Conservation (phyloP, 1,140 invertebrate genomes). For the Drosophila truncata region DNA sequence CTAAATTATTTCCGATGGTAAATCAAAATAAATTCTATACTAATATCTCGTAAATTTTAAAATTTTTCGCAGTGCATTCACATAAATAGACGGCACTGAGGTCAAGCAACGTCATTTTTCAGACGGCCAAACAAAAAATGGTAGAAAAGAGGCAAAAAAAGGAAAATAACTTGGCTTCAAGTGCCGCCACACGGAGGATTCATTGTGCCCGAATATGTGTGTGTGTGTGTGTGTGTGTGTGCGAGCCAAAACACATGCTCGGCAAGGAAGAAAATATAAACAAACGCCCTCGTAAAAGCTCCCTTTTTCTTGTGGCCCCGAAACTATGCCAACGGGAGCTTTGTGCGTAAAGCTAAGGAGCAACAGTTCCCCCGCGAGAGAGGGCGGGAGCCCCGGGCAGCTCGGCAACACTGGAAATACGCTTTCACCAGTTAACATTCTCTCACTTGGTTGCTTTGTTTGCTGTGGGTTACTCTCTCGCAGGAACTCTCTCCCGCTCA, state of each 20-base stretch:
- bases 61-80: not conserved
- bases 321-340: conserved; percentile 77
- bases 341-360: conserved; percentile 72
- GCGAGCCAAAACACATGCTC: conserved; percentile 67
- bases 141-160: conserved; percentile 12
- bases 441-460: conserved; percentile 4
- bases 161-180: conserved; percentile 50
- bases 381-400: conserved; percentile 16
- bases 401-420: conserved; percentile 68
- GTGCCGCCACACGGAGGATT: conserved; percentile 48
- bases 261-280: conserved; percentile 73
- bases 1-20: not conserved
- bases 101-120: conserved; percentile 79
- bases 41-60: not conserved
- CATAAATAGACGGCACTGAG: conserved; percentile 51
- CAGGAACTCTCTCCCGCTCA: conserved; percentile 4
- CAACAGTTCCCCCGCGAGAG: conserved; percentile 64
- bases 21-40: not conserved
- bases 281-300: conserved; percentile 81
- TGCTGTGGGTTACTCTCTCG: conserved; percentile 17
- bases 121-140: conserved; percentile 58
- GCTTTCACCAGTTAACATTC: conserved; percentile 1
- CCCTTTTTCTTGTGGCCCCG: conserved; percentile 23
- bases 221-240: conserved; percentile 27
- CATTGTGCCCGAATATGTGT: conserved; percentile 14